phyloP scores from a whole-genome alignment of 2,113 vertebrate species.

The Catharus bicknelli region DNA sequence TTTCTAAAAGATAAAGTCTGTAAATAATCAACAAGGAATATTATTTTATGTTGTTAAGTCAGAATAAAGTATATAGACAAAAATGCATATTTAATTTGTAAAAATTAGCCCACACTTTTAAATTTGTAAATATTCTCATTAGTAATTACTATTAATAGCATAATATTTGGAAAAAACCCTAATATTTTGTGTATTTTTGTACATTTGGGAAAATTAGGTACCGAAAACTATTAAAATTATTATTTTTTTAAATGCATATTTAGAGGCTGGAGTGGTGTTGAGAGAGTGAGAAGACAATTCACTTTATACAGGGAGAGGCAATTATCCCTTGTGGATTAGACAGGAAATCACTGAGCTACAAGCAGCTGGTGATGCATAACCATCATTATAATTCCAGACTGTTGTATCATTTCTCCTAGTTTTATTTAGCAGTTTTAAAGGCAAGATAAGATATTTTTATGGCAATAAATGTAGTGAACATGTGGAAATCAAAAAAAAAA shows the following conservation, averaged over 20 bases:
- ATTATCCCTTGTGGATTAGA: conserved; percentile 36
- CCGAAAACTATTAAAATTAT: not conserved
- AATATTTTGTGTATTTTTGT: not conserved
- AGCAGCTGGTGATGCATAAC: conserved; percentile 47
- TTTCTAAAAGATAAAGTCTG: not conserved
- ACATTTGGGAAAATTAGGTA: not conserved
- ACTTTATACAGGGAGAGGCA: not conserved
- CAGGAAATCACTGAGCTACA: conserved; percentile 18
- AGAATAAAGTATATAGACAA: not conserved
- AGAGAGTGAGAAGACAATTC: not conserved
- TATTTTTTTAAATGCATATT: not conserved
- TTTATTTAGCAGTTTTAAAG: conserved; percentile 48
- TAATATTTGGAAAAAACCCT: not conserved
- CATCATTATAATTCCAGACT: conserved; percentile 36
- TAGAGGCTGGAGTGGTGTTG: not conserved
- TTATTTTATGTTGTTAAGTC: not conserved
- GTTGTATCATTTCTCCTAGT: not conserved
- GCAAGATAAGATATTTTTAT: conserved; percentile 26
- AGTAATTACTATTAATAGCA: not conserved
- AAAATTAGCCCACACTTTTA: not conserved
- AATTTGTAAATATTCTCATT: not conserved
- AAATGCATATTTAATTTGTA: not conserved
- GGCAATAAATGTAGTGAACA: conserved; percentile 29
- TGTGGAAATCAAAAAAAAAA: conserved; percentile 6
- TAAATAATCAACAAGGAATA: not conserved